Evolutionary conservation across 2,888 invertebrate genomes (phyloP).

Genomic region (Zaprionus lineosus): DNA sequence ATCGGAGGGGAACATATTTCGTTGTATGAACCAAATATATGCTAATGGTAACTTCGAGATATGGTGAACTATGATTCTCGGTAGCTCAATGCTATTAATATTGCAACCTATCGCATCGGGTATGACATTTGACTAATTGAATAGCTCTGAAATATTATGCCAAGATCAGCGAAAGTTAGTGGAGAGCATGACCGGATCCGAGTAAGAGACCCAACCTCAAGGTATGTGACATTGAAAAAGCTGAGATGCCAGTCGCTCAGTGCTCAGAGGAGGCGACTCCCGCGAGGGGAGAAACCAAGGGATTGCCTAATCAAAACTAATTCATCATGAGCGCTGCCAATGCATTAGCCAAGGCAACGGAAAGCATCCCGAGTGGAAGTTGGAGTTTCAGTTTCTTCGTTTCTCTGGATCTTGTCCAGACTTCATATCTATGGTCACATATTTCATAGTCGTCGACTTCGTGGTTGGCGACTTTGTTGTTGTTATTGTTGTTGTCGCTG

Average conservation of each 20-base stretch:
- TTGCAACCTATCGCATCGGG: slow-evolving; percentile 60
- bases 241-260: slow-evolving; percentile 23
- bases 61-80: slow-evolving; percentile 9
- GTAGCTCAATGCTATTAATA: slow-evolving; percentile 68
- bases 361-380: slow-evolving; percentile 13
- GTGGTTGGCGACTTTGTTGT: slow-evolving; percentile 27
- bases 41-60: slow-evolving; percentile 1
- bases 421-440: slow-evolving; percentile 66
- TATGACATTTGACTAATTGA: slow-evolving; percentile 79
- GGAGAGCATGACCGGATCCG: slow-evolving; percentile 1
- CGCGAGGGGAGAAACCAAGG: no score
- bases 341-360: slow-evolving; percentile 61
- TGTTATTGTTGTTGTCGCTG: no score
- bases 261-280: no score
- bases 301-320: slow-evolving; percentile 69
- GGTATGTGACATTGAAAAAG: slow-evolving; percentile 44
- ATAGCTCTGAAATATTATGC: slow-evolving; percentile 69
- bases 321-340: slow-evolving; percentile 75
- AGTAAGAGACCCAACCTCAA: neutral
- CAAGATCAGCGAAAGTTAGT: slow-evolving; percentile 72
- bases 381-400: slow-evolving; percentile 6
- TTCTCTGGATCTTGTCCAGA: slow-evolving; percentile 29
- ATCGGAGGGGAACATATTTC: no score
- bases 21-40: no score
- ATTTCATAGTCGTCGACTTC: slow-evolving; percentile 65